phyloP scores from a whole-genome alignment of 1,140 invertebrate genomes.

The Protaetia brevitarsis region DNA sequence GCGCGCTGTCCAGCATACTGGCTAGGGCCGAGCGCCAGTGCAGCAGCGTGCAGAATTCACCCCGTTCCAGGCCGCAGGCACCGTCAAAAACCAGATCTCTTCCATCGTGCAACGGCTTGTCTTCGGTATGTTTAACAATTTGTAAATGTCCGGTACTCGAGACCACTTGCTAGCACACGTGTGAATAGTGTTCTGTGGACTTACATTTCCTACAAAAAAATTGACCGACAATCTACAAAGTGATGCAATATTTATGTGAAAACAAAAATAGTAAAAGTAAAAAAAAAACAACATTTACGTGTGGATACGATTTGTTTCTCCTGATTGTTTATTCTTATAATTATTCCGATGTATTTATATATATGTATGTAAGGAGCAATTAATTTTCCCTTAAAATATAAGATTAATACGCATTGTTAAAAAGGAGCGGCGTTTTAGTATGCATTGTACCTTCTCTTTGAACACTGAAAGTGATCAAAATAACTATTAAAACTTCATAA shows the following conservation, averaged over 20 bases:
- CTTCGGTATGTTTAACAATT: constrained; percentile 37
- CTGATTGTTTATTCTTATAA: too few species aligned
- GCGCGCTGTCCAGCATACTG: constrained; percentile 32
- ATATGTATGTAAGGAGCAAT: too few species aligned
- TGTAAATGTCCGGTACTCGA: constrained; percentile 43
- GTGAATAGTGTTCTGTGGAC: constrained; percentile 33
- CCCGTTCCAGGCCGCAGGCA: constrained; percentile 30
- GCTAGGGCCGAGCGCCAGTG: constrained; percentile 35
- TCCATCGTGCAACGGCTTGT: constrained; percentile 39
- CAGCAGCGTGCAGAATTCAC: constrained; percentile 36
- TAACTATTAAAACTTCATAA: too few species aligned
- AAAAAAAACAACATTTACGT: neutral
- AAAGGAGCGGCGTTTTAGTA: too few species aligned
- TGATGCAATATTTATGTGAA: constrained; percentile 37
- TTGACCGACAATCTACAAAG: constrained; percentile 36
- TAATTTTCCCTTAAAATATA: too few species aligned
- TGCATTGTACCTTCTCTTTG: too few species aligned
- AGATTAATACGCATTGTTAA: too few species aligned
- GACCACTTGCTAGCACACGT: constrained; percentile 44
- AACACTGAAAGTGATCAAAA: too few species aligned
- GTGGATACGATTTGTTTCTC: too few species aligned
- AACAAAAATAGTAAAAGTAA: too few species aligned
- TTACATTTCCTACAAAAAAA: constrained; percentile 20
- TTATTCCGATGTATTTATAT: too few species aligned
- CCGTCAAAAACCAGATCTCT: constrained; percentile 34